phyloP scores from a whole-genome alignment of 1,140 invertebrate species.

The Lasaia peninsularis region DNA sequence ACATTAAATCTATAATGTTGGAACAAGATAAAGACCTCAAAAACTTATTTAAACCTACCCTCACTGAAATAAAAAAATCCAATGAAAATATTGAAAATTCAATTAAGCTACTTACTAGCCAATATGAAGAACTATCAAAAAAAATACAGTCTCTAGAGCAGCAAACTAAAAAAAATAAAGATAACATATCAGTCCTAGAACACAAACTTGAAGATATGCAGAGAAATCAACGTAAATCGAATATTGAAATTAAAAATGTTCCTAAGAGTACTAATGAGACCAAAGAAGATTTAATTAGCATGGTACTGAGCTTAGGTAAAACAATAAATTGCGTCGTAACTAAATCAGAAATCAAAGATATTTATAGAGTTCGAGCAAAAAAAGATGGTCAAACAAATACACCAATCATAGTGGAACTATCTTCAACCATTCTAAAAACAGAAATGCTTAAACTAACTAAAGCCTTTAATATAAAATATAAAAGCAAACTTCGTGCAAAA shows the following conservation, averaged over 20 bases:
- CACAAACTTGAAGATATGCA: constrained; percentile 14
- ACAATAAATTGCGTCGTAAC: constrained; percentile 1
- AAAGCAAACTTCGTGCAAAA: neutral
- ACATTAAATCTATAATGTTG: too few relatives aligned
- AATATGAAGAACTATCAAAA: too few relatives aligned
- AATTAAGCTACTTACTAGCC: too few relatives aligned
- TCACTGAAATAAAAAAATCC: too few relatives aligned
- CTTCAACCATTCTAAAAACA: constrained; percentile 15
- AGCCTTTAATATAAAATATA: constrained; percentile 18
- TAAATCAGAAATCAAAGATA: constrained; percentile 22
- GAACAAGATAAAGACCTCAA: too few relatives aligned
- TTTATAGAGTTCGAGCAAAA: constrained; percentile 21
- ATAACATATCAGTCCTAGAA: neutral
- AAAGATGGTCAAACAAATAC: neutral
- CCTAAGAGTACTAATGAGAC: neutral
- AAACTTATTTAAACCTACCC: too few relatives aligned
- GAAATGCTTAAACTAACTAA: constrained; percentile 15
- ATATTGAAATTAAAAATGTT: constrained; percentile 14
- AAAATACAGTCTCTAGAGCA: too few relatives aligned
- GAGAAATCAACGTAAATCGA: constrained; percentile 1
- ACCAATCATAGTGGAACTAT: constrained; percentile 19
- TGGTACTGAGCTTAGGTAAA: constrained; percentile 1
- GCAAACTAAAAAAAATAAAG: too few relatives aligned
- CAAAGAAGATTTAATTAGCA: constrained; percentile 3
- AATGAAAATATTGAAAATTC: too few relatives aligned